These are phyloP conservation scores for Ophion costatus DNA, from an alignment of 2,888 invertebrate species.

Conservation along the genomic window DNA sequence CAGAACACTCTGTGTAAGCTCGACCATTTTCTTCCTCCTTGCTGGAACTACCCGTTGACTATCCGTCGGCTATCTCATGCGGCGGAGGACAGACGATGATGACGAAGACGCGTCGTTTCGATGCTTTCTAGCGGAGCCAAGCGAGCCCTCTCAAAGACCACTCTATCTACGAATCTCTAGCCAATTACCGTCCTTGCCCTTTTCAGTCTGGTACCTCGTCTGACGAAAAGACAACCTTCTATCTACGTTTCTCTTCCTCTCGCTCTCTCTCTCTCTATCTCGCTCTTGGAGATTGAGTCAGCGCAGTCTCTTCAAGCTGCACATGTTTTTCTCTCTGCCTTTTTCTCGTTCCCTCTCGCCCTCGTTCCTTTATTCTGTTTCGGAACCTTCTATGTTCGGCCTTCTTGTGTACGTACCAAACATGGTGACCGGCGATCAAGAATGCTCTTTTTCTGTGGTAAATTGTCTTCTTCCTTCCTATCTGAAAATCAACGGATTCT, in stretches of 20 bases:
- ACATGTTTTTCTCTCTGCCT: conserved; percentile 9
- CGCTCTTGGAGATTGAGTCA: conserved; percentile 45
- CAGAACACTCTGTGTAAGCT: conserved; percentile 10
- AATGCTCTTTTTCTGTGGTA: conserved; percentile 12
- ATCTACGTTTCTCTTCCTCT: not conserved
- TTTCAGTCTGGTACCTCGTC: conserved; percentile 63
- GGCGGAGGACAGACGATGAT: conserved; percentile 41
- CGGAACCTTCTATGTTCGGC: not conserved
- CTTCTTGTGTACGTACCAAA: conserved; percentile 10
- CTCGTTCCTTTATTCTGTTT: conserved; percentile 9
- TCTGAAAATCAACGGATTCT: not conserved
- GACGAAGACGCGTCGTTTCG: conserved; percentile 51
- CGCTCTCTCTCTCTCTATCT: not conserved
- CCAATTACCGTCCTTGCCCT: conserved; percentile 71
- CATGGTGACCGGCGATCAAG: not conserved
- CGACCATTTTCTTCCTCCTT: conserved; percentile 16
- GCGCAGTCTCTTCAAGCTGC: conserved; percentile 29
- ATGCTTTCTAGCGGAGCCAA: conserved; percentile 21
- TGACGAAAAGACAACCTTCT: conserved; percentile 14
- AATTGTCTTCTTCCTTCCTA: conserved; percentile 16
- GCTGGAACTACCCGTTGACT: conserved; percentile 20
- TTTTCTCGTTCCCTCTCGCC: not conserved
- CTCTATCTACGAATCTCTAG: conserved; percentile 69
- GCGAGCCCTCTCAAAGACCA: conserved; percentile 68
- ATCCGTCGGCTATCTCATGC: conserved; percentile 30